Conservation (phyloP, 2,797 vertebrate genomes). For the Antrozous pallidus region DNA sequence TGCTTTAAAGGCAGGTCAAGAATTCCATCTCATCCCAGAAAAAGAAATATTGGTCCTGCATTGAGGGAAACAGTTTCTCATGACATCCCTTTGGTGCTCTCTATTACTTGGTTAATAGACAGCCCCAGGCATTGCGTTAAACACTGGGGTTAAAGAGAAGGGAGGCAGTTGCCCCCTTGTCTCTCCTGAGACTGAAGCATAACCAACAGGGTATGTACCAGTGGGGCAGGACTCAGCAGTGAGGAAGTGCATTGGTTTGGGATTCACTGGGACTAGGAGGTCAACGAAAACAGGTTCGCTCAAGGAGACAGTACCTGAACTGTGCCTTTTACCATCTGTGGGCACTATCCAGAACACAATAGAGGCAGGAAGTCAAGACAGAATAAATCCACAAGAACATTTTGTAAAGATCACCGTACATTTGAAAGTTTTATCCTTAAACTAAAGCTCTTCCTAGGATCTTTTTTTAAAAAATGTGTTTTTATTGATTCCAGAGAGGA, state of each 20-base stretch:
- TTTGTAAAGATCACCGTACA: not conserved
- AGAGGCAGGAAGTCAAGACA: not conserved
- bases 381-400: not conserved
- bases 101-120: not conserved
- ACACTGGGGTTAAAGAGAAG: not conserved
- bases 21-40: not conserved
- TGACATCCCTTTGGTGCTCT: not conserved
- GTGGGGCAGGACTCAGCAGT: not conserved
- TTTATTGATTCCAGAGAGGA: no score
- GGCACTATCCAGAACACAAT: not conserved
- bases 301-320: not conserved
- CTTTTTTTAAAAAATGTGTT: not conserved
- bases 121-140: not conserved
- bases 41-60: not conserved
- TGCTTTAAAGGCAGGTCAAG: not conserved
- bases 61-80: not conserved
- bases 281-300: not conserved
- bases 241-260: not conserved
- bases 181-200: not conserved
- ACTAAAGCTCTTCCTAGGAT: not conserved
- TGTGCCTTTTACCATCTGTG: not conserved
- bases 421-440: not conserved
- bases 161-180: not conserved
- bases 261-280: not conserved
- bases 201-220: not conserved